A percentile compares a stretch with the other conserved stretches of the same genome.
These are phyloP conservation scores for Eupithecia subfuscata DNA, from an alignment of 2,888 invertebrate genomes.

Conservation along the genomic window DNA sequence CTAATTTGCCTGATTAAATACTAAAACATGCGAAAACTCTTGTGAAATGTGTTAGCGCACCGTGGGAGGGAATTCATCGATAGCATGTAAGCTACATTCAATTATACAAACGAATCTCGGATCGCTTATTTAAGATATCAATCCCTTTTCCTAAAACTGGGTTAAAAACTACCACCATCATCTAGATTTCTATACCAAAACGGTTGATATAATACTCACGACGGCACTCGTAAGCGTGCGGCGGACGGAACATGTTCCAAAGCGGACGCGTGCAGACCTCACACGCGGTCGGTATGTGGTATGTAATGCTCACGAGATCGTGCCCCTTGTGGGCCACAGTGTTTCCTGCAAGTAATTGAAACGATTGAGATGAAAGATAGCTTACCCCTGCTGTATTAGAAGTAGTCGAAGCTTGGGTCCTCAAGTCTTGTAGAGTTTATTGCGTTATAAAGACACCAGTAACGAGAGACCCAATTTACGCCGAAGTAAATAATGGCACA, in stretches of 20 bases:
- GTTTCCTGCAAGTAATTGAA: constrained; percentile 68
- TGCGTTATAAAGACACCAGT: not conserved
- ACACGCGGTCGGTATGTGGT: constrained; percentile 99
- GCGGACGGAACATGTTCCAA: constrained; percentile 99
- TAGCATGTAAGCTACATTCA: too few relatives aligned
- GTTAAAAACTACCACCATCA: not conserved
- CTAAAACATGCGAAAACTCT: too few relatives aligned
- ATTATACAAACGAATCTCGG: not conserved
- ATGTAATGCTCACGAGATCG: constrained; percentile 97
- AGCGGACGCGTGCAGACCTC: constrained; percentile 98
- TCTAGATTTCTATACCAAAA: not conserved
- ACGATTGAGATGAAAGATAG: not conserved
- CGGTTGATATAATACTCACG: constrained; percentile 82
- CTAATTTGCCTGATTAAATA: too few relatives aligned
- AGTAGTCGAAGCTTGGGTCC: not conserved
- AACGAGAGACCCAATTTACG: not conserved
- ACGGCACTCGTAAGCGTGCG: constrained; percentile 98
- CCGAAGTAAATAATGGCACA: too few relatives aligned
- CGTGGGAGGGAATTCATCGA: too few relatives aligned
- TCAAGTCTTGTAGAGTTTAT: not conserved
- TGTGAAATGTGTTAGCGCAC: too few relatives aligned
- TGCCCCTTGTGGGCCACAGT: constrained; percentile 94
- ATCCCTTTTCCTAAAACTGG: not conserved
- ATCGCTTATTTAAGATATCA: not conserved
- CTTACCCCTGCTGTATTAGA: too few relatives aligned